Evolutionary conservation across 2,797 vertebrate genomes (phyloP).

Genomic region (Carcharodon carcharias): DNA sequence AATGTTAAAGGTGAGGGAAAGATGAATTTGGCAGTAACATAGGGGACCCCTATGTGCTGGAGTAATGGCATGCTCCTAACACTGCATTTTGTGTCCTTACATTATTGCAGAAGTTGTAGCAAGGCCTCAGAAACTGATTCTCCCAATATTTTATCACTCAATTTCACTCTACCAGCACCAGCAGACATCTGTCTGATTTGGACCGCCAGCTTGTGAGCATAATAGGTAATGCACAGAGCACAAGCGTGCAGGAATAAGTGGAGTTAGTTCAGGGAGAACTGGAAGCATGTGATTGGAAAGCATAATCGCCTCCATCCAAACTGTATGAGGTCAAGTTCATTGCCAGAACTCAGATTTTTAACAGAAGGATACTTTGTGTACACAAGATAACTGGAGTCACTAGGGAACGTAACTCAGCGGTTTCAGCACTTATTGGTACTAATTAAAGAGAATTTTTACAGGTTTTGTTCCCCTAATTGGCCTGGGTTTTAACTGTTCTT

Average conservation of each 20-base stretch:
- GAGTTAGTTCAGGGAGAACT: not conserved
- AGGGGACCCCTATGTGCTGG: too few relatives aligned
- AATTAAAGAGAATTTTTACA: not conserved
- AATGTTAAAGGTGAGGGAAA: too few relatives aligned
- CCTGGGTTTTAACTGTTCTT: not conserved
- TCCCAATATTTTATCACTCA: too few relatives aligned
- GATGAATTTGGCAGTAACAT: too few relatives aligned
- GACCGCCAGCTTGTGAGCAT: too few relatives aligned
- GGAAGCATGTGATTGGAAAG: not conserved
- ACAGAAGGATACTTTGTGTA: not conserved
- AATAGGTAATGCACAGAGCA: not conserved
- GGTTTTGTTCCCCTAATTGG: not conserved
- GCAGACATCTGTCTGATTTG: too few relatives aligned
- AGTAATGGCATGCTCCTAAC: too few relatives aligned
- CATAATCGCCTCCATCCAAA: not conserved
- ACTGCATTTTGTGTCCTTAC: too few relatives aligned
- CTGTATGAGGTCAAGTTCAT: not conserved
- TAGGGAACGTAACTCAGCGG: not conserved
- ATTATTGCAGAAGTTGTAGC: too few relatives aligned
- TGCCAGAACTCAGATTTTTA: not conserved
- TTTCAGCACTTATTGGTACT: not conserved
- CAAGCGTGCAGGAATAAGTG: not conserved
- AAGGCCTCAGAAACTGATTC: too few relatives aligned
- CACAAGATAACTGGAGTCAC: not conserved
- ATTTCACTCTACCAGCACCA: too few relatives aligned